Percentiles rank a stretch among this genome's conserved stretches.
Evolutionary conservation across 2,113 vertebrate species (phyloP).

Genomic region (Colius striatus): DNA sequence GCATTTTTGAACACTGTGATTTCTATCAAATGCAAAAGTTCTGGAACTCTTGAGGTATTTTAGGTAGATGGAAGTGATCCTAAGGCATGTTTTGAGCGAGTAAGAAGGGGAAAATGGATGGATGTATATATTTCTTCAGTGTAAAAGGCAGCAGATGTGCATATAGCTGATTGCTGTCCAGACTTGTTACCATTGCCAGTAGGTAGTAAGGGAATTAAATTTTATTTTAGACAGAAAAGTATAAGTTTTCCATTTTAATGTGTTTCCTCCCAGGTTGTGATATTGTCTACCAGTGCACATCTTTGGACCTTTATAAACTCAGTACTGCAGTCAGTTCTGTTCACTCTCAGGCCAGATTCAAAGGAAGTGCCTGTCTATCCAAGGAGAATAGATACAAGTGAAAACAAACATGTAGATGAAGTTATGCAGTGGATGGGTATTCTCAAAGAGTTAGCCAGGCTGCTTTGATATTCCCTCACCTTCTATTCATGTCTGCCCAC

Average conservation of each 20-base stretch:
- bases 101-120: background rate
- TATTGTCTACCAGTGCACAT: accelerated
- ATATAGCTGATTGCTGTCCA: background rate
- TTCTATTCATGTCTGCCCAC: background rate
- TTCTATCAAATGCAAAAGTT: background rate
- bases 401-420: background rate
- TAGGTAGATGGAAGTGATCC: background rate
- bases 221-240: background rate
- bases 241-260: background rate
- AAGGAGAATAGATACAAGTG: background rate
- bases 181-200: background rate
- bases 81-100: background rate
- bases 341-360: background rate
- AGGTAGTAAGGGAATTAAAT: background rate
- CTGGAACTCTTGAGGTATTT: background rate
- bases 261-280: background rate
- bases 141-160: background rate
- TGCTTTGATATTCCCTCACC: background rate
- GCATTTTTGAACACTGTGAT: background rate
- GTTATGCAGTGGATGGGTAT: background rate
- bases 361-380: background rate
- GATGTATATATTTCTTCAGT: background rate
- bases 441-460: background rate
- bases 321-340: background rate
- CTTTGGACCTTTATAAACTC: background rate